These are phyloP conservation scores for Pecten maximus DNA, from an alignment of 2,888 invertebrate species.

Conservation along the genomic window DNA sequence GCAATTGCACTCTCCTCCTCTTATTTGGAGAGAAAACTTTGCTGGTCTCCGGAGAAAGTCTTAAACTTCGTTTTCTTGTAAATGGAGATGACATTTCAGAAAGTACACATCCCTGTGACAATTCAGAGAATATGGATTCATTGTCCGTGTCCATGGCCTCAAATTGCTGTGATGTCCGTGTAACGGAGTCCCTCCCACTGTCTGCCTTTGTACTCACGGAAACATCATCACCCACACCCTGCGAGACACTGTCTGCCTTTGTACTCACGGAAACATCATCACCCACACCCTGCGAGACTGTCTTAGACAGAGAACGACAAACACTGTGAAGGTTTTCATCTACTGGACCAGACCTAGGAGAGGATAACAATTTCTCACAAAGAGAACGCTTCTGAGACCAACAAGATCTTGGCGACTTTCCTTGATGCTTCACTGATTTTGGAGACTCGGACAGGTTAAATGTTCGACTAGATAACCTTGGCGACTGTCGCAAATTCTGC, in stretches of 20 bases:
- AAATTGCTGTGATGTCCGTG: neutral
- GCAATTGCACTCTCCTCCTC: conserved; percentile 40
- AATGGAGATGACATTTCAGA: neutral
- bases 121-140: neutral
- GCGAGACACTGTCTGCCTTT: neutral
- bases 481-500: neutral
- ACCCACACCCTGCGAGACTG: neutral
- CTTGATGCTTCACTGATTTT: neutral
- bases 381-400: neutral
- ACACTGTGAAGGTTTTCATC: neutral
- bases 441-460: neutral
- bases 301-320: neutral
- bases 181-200: neutral
- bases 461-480: neutral
- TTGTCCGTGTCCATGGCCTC: neutral
- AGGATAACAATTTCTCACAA: neutral
- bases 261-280: neutral
- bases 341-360: neutral
- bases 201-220: neutral
- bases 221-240: neutral
- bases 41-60: conserved; percentile 57
- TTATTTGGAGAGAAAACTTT: conserved; percentile 54
- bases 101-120: conserved; percentile 3
- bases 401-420: neutral
- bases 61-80: conserved; percentile 58